Conservation (phyloP, 1,140 invertebrate species). For the Charaxes varanes region DNA sequence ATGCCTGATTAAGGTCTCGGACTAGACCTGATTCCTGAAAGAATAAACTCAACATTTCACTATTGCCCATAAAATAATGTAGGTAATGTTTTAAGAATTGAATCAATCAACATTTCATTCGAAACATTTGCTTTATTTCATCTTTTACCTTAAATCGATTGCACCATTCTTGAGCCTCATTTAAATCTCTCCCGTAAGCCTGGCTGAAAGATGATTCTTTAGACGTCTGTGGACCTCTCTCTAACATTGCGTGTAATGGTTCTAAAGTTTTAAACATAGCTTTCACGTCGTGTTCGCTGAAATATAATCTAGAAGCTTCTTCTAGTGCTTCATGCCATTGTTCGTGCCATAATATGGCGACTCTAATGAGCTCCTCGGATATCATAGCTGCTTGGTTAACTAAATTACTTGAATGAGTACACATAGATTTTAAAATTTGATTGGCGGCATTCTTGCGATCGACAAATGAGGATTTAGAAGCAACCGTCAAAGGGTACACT, state of each 20-base stretch:
- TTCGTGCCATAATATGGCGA: slow-evolving; percentile 99
- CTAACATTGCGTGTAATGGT: slow-evolving; percentile 95
- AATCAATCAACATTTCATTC: too few species aligned
- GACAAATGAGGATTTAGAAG: slow-evolving; percentile 94
- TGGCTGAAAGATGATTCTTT: slow-evolving; percentile 98
- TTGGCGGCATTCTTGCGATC: slow-evolving; percentile 93
- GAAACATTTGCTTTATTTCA: too few species aligned
- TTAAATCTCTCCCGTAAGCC: slow-evolving; percentile 95
- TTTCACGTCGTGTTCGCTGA: slow-evolving; percentile 94
- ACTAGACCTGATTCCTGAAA: slow-evolving; percentile 82
- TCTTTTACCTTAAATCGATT: slow-evolving; percentile 83
- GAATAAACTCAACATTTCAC: too few species aligned
- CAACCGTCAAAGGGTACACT: slow-evolving; percentile 98
- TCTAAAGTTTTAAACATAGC: slow-evolving; percentile 97
- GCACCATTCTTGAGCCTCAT: slow-evolving; percentile 96
- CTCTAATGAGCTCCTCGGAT: slow-evolving; percentile 97
- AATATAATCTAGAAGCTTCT: slow-evolving; percentile 95
- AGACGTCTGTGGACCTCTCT: slow-evolving; percentile 93
- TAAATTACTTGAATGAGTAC: slow-evolving; percentile 92
- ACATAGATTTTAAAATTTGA: slow-evolving; percentile 96
- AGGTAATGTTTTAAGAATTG: too few species aligned
- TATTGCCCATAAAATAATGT: too few species aligned
- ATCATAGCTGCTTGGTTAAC: slow-evolving; percentile 96
- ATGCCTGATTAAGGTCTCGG: slow-evolving; percentile 96
- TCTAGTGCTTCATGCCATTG: slow-evolving; percentile 99